phyloP scores from a whole-genome alignment of 1,140 invertebrate species.

The roundworm (Caenorhabditis elegans) region WBcel235 BX284602.5:8284001-8284500 shows the following conservation, averaged over 20 bases:
- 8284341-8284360: conserved; percentile 87
- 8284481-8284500: conserved; percentile 88
- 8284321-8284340: conserved; percentile 87
- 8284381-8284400: conserved; percentile 91
- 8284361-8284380: conserved; percentile 92
- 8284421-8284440: conserved; percentile 88
- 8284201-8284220: conserved; percentile 93
- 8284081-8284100: conserved; percentile 93
- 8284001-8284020: conserved; percentile 97
- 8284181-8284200: conserved; percentile 80
- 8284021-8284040: conserved; percentile 92
- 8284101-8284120: conserved; percentile 95
- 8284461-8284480: conserved; percentile 99
- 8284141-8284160: conserved; percentile 80
- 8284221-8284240: conserved; percentile 98
- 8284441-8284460: conserved; percentile 97
- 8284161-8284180: conserved; percentile 87
- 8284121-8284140: conserved; percentile 82
- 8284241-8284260: conserved; percentile 89
- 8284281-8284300: conserved; percentile 83
- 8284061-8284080: conserved; percentile 87
- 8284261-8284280: conserved; percentile 94
- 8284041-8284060: conserved; percentile 91
- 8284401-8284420: conserved; percentile 83
- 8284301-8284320: conserved; percentile 73